Base-by-base conservation (phyloP, 2,797 vertebrate genomes). In the Prunella strophiata region DNA sequence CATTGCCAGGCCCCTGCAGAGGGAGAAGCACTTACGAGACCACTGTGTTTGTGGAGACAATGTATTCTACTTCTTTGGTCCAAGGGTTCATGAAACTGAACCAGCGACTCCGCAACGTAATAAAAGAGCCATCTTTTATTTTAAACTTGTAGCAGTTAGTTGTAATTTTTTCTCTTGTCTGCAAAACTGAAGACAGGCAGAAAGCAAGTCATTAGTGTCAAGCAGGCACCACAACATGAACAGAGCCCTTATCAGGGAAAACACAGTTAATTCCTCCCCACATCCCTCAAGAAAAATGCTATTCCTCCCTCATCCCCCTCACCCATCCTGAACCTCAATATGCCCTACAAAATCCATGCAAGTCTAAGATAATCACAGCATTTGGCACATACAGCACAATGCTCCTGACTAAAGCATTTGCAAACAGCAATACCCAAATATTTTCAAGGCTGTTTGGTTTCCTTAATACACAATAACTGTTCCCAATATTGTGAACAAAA, bases 11-110 rank as follows among this genome's bases (percentile, higher is more conserved):
- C 15, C 11, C 13, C 32, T 23, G 40, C 42, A 23, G 70, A 75
- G 70, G 27, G 38, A 42, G 73, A n/a, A 79, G 85, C 86, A 99
- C 99, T 99, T 98, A 99, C 99, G 99, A 98, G 85, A 99, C 99
- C 1, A 99, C 98, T 0, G 99, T 99, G 98, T 99, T 99, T 78
- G 99, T 99, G 87, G 99, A 99, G 95, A 99, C 99, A 48, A 99
- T 99, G 97, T 99, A 99, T 97, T 99, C 99, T 98, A 99, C 99
- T 98, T 99, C 99, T 98, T 99, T 99, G 98, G 99, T 99, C 99
- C 99, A 99, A 85, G 99, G 99, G 98, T 99, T 99, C 99, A 99
- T 99, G 98, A 99, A 99, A 98, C 99, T 99, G 98, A 99, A 99
- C 99, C 99, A 99, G 91, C 99, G 98, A 98, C 99, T 99, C 95